Conservation (phyloP, 2,888 invertebrate genomes). For the Scaeva pyrastri region DNA sequence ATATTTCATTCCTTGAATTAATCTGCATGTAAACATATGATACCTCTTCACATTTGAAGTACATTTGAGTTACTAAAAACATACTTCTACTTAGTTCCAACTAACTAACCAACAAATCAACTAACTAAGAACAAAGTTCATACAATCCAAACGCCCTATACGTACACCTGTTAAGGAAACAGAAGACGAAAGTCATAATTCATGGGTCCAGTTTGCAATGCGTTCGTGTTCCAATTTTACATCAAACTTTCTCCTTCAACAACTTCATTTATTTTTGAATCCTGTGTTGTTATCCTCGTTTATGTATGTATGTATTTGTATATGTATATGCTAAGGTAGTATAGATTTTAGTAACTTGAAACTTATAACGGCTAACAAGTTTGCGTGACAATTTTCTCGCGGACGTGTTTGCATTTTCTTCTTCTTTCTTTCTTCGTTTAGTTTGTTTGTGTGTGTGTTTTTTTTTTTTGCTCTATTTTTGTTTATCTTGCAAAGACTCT, state of each 20-base stretch:
- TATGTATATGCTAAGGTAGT: no score
- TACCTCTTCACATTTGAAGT: no score
- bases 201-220: not conserved
- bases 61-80: no score
- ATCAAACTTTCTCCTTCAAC: not conserved
- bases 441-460: not conserved
- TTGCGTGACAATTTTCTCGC: slow-evolving; percentile 41
- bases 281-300: no score
- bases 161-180: not conserved
- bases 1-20: no score
- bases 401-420: slow-evolving; percentile 33
- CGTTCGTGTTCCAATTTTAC: not conserved
- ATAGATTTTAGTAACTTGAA: not conserved
- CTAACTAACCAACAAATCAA: not conserved
- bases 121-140: not conserved
- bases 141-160: not conserved
- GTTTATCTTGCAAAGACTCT: not conserved
- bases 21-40: no score
- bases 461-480: no score
- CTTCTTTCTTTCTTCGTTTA: not conserved
- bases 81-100: no score
- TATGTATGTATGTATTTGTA: no score
- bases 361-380: slow-evolving; percentile 20
- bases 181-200: not conserved
- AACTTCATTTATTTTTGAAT: not conserved